Percentiles rank a stretch among this genome's conserved stretches.
These are phyloP conservation scores for Hucho hucho DNA, from an alignment of 2,113 vertebrate species.

Conservation along the genomic window DNA sequence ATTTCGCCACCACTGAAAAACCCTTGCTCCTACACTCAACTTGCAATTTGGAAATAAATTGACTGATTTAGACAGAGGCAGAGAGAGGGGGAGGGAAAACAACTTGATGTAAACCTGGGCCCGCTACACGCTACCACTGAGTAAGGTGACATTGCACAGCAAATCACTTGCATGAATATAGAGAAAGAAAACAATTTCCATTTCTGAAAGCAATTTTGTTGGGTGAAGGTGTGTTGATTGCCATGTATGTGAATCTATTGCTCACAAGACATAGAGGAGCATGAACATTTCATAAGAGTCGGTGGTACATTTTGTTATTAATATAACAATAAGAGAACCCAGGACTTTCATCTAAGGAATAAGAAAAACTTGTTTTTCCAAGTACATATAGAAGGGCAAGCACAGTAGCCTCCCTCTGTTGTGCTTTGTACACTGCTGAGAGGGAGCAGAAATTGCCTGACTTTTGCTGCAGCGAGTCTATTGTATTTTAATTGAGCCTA, in stretches of 20 bases:
- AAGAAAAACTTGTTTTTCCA: constrained; percentile 65
- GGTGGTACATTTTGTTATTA: constrained; percentile 75
- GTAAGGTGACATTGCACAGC: constrained; percentile 82
- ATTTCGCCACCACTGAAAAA: constrained; percentile 65
- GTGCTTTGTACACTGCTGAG: constrained; percentile 45
- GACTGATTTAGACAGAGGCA: constrained; percentile 81
- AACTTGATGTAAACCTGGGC: constrained; percentile 68
- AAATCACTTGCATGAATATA: constrained; percentile 82
- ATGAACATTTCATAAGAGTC: constrained; percentile 70
- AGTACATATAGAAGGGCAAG: constrained; percentile 61
- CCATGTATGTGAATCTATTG: constrained; percentile 77
- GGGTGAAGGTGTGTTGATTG: constrained; percentile 76
- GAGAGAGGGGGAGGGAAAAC: constrained; percentile 50
- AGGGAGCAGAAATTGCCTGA: constrained; percentile 52
- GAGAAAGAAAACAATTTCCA: constrained; percentile 80
- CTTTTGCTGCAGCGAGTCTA: constrained; percentile 63
- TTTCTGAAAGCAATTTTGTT: constrained; percentile 82
- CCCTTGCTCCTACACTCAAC: constrained; percentile 77
- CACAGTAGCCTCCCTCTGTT: constrained; percentile 47
- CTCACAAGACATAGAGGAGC: constrained; percentile 65
- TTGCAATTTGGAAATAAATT: constrained; percentile 86
- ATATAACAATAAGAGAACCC: constrained; percentile 74
- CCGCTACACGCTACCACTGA: constrained; percentile 60
- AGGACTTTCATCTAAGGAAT: constrained; percentile 70
- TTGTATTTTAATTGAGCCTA: constrained; percentile 75